Conservation (phyloP, 2,797 vertebrate species). For the Bryconaethiops microstoma region DNA sequence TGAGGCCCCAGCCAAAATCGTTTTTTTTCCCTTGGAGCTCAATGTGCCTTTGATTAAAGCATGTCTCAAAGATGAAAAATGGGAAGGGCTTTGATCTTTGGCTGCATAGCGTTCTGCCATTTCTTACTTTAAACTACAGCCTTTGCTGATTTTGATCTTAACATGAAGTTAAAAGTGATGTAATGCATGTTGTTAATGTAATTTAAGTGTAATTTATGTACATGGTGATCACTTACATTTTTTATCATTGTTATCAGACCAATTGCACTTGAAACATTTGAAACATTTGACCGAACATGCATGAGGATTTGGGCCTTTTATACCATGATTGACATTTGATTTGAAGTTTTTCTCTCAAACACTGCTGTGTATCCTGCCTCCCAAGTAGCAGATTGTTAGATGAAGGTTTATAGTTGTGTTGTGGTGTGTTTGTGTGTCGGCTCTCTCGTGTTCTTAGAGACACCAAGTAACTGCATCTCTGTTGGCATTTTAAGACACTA, state of each 20-base stretch:
- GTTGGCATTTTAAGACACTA: too few relatives aligned
- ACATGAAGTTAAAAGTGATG: neutral
- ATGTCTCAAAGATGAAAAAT: slow-evolving; percentile 12
- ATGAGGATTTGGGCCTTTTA: neutral
- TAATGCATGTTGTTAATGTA: neutral
- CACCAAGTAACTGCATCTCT: too few relatives aligned
- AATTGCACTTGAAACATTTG: too few relatives aligned
- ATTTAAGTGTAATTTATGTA: too few relatives aligned
- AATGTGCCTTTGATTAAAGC: slow-evolving; percentile 20
- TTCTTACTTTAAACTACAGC: neutral
- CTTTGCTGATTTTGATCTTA: neutral
- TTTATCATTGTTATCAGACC: neutral
- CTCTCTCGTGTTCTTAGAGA: neutral
- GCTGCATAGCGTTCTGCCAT: neutral
- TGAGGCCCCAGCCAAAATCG: neutral
- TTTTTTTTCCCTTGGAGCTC: neutral
- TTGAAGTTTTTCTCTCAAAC: neutral
- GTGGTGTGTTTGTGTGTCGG: neutral
- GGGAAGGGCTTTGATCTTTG: slow-evolving; percentile 7
- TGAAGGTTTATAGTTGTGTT: neutral
- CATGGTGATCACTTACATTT: neutral
- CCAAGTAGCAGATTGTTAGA: neutral
- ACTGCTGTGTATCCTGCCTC: neutral
- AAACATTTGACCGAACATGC: neutral
- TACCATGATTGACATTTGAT: neutral